Percentiles rank a stretch among this genome's conserved stretches.
Evolutionary conservation across 2,888 invertebrate genomes (phyloP).

Genomic region (Drosophila nigritarsus): DNA sequence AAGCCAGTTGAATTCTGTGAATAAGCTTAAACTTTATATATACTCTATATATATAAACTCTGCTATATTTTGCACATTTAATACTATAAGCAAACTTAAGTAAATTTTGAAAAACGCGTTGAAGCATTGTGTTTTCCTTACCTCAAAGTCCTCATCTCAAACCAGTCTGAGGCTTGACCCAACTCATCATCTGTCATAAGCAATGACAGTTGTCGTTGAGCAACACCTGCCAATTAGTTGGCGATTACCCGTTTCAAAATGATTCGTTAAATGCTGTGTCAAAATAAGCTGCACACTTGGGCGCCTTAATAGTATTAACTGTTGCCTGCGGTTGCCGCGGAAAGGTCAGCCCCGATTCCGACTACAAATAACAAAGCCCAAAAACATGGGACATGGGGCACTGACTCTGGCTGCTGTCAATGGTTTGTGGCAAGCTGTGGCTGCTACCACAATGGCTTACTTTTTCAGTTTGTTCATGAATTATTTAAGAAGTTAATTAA

Average conservation of each 20-base stretch:
- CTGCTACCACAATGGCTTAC: slow-evolving; percentile 36
- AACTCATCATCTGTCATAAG: slow-evolving; percentile 27
- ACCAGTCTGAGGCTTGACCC: neutral
- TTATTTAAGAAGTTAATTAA: slow-evolving; percentile 66
- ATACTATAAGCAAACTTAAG: neutral
- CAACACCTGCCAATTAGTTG: slow-evolving; percentile 28
- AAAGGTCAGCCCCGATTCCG: slow-evolving; percentile 27
- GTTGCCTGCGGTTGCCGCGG: neutral
- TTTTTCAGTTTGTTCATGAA: slow-evolving; percentile 52
- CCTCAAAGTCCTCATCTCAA: neutral
- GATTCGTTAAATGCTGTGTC: slow-evolving; percentile 3
- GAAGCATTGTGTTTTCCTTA: neutral
- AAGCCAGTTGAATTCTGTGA: neutral
- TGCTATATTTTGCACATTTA: neutral
- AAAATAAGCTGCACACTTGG: slow-evolving; percentile 23
- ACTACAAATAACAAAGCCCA: neutral
- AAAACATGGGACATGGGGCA: neutral
- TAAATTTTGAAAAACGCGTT: neutral
- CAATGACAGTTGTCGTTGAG: slow-evolving; percentile 6
- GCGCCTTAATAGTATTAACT: slow-evolving; percentile 16
- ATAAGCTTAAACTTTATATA: neutral
- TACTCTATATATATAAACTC: too few relatives aligned
- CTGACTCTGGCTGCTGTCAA: slow-evolving; percentile 31
- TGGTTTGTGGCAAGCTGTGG: slow-evolving; percentile 36
- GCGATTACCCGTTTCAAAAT: slow-evolving; percentile 1